Conservation (phyloP, 2,888 invertebrate species). For the Pandemis heparana region DNA sequence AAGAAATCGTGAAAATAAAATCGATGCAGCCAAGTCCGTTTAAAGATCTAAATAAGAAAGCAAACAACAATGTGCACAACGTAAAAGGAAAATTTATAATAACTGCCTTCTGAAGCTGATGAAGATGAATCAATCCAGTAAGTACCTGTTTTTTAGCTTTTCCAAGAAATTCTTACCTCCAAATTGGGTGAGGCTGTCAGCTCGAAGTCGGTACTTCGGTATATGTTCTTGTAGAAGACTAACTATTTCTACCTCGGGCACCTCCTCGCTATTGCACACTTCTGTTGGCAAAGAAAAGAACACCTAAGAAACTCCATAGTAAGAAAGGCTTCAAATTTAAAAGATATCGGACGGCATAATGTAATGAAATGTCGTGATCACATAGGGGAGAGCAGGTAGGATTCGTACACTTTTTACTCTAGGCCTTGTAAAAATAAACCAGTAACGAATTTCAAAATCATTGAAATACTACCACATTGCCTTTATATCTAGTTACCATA, state of each 20-base stretch:
- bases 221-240: constrained; percentile 97
- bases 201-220: constrained; percentile 96
- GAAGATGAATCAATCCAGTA: background rate
- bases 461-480: too few species aligned
- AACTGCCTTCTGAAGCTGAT: too few species aligned
- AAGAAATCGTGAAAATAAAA: constrained; percentile 1
- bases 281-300: constrained; percentile 86
- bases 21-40: background rate
- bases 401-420: too few species aligned
- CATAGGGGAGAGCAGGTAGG: too few species aligned
- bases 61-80: background rate
- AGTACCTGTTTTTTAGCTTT: background rate
- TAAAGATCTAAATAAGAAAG: background rate
- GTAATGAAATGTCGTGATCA: too few species aligned
- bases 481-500: too few species aligned
- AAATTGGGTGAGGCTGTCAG: constrained; percentile 97
- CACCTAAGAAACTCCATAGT: constrained; percentile 19
- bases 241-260: constrained; percentile 98
- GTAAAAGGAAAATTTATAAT: background rate
- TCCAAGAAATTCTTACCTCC: constrained; percentile 86
- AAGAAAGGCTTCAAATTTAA: background rate
- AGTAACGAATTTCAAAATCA: too few species aligned
- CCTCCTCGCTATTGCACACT: constrained; percentile 95
- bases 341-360: background rate
- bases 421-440: too few species aligned